These are phyloP conservation scores for Leptoteleia sp. DNA, from an alignment of 1,140 invertebrate species.

Conservation along the genomic window DNA sequence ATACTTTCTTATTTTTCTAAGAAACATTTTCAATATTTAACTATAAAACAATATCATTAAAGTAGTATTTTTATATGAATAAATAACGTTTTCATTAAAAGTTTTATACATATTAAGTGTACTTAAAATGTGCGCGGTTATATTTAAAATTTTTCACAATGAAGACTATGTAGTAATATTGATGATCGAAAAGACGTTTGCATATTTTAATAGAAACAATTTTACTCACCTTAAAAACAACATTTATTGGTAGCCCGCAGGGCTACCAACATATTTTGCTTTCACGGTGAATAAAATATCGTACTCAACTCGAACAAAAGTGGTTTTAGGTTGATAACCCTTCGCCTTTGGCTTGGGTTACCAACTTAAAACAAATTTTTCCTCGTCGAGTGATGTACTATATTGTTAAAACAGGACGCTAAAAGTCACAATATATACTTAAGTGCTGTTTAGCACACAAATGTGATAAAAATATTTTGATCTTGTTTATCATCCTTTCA, in stretches of 20 bases:
- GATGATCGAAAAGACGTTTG: too few relatives aligned
- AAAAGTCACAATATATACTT: conserved; percentile 11
- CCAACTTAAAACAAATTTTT: too few relatives aligned
- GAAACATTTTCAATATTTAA: not conserved
- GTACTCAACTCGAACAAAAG: too few relatives aligned
- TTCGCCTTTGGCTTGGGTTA: too few relatives aligned
- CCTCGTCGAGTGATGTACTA: too few relatives aligned
- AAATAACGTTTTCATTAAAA: not conserved
- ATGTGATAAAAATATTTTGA: conserved; percentile 22
- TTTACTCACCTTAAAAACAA: not conserved
- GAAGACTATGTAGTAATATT: too few relatives aligned
- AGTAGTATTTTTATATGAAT: conserved; percentile 9
- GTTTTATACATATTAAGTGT: conserved; percentile 4
- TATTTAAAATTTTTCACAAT: not conserved
- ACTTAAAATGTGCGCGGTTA: conserved; percentile 8
- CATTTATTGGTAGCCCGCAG: too few relatives aligned
- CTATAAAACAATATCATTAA: not conserved
- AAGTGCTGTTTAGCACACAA: conserved; percentile 22
- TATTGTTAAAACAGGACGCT: too few relatives aligned
- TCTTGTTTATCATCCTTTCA: conserved; percentile 47
- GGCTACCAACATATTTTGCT: too few relatives aligned
- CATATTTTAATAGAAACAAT: too few relatives aligned
- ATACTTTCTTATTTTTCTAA: conserved; percentile 1
- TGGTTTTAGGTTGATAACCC: too few relatives aligned
- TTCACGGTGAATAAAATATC: too few relatives aligned